Evolutionary conservation across 2,888 invertebrate genomes (phyloP).

Genomic region (Pachydiplax longipennis): DNA sequence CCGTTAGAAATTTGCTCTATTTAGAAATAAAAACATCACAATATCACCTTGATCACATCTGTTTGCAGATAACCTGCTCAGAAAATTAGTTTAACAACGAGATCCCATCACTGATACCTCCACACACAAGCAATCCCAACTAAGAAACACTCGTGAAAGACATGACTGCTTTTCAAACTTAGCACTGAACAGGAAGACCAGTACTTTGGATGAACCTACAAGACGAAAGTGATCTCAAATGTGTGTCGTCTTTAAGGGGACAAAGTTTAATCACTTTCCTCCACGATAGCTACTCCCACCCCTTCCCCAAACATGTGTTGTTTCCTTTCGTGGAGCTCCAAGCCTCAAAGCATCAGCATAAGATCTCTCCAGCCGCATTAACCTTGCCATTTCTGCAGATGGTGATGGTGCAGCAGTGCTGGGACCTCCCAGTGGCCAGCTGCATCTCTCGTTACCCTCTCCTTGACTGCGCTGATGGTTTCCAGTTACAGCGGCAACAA

Average conservation of each 20-base stretch:
- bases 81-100: not conserved
- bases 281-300: slow-evolving; percentile 1
- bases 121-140: not conserved
- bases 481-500: slow-evolving; percentile 17
- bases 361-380: slow-evolving; percentile 81
- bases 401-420: slow-evolving; percentile 40
- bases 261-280: slow-evolving; percentile 10
- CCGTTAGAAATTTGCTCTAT: not conserved
- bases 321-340: slow-evolving; percentile 49
- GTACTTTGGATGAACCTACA: not conserved
- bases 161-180: not conserved
- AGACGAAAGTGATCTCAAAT: not conserved
- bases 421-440: slow-evolving; percentile 57
- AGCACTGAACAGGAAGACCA: slow-evolving; percentile 30
- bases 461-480: not conserved
- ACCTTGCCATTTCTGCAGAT: slow-evolving; percentile 82
- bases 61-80: not conserved
- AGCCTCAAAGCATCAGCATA: slow-evolving; percentile 79
- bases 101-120: not conserved
- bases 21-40: not conserved
- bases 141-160: not conserved
- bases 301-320: slow-evolving; percentile 4
- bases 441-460: not conserved
- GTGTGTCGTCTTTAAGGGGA: slow-evolving; percentile 18
- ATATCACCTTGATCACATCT: not conserved